Evolutionary conservation across 2,888 invertebrate genomes (phyloP), one percentile per base, ranked within the genome.

Genomic region (Caenorhabditis drosophilae): DNA sequence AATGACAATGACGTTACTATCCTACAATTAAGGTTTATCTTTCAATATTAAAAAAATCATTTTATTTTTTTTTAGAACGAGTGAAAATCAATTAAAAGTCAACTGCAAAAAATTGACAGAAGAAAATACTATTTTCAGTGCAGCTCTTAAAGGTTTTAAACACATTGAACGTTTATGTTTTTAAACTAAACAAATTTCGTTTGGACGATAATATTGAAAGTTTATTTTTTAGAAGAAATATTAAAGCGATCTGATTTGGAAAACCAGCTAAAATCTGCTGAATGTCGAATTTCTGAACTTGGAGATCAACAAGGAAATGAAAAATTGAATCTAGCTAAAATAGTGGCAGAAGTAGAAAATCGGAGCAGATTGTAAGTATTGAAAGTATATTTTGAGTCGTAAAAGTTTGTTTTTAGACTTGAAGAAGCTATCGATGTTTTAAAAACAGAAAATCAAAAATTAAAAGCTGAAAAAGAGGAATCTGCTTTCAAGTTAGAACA

Each of bases 351-450:
- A 16, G 56, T 55, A 38, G 64, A 64, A 23, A 55, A 47, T 40
- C 36, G 64, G 34, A 54, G 45, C 6, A 45, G 58, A 54, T 38
- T 63, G 63, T 63, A 34, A 27, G 57, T 11, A 26, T 31, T 48
- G 15, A n/a, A n/a, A n/a, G n/a, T n/a, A n/a, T n/a, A n/a, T n/a
- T n/a, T n/a, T n/a, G n/a, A n/a, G n/a, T n/a, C n/a, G n/a, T n/a
- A n/a, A n/a, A n/a, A n/a, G 15, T 18, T 16, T 22, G 4, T 38
- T 45, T 56, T 20, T 50, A 64, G 63, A 23, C 42, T 64, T 15
- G 64, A 64, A 52, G 64, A 64, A 55, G 64, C 64, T 4, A 53
- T 64, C 3, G 52, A 55, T 11, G 54, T 52, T 2, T 22, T 64
- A 18, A 50, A 42, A 35, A 51, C 35, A 11, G 58, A 58, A 25